A percentile compares a stretch with the other conserved stretches of the same genome.
These are phyloP conservation scores for Scaptomyza graminum DNA, from an alignment of 1,140 invertebrate species.

Conservation along the genomic window DNA sequence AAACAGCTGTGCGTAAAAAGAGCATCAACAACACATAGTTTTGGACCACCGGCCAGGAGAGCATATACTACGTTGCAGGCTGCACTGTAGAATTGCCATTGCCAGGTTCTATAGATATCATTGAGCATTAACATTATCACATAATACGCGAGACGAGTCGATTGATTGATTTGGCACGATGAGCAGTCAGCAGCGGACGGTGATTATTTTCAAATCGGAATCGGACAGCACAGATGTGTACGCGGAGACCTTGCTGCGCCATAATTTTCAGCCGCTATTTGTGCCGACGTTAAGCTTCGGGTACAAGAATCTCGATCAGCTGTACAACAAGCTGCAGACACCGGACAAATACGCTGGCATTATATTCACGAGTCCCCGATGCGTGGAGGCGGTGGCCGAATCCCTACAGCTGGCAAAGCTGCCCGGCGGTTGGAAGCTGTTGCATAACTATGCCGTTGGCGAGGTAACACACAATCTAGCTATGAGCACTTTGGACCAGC, in stretches of 20 bases:
- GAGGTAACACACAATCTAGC: slow-evolving; percentile 84
- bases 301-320: slow-evolving; percentile 83
- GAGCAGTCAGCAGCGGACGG: slow-evolving; percentile 78
- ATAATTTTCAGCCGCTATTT: slow-evolving; percentile 84
- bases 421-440: slow-evolving; percentile 84
- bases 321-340: slow-evolving; percentile 80
- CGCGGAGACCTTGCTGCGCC: slow-evolving; percentile 82
- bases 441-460: slow-evolving; percentile 85
- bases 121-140: not conserved
- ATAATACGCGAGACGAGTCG: not conserved
- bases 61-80: slow-evolving; percentile 1
- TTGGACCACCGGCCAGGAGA: not conserved
- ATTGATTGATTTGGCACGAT: slow-evolving; percentile 28
- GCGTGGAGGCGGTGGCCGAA: slow-evolving; percentile 84
- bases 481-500: slow-evolving; percentile 81
- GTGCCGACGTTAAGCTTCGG: slow-evolving; percentile 85
- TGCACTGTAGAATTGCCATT: not conserved
- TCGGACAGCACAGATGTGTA: slow-evolving; percentile 86
- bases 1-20: slow-evolving; percentile 23
- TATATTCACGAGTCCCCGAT: slow-evolving; percentile 85
- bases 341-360: slow-evolving; percentile 84
- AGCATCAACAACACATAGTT: slow-evolving; percentile 2
- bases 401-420: slow-evolving; percentile 83
- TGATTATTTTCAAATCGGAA: slow-evolving; percentile 85
- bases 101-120: not conserved